Conservation (phyloP, 2,113 vertebrate species). For the Pterophyllum scalare region DNA sequence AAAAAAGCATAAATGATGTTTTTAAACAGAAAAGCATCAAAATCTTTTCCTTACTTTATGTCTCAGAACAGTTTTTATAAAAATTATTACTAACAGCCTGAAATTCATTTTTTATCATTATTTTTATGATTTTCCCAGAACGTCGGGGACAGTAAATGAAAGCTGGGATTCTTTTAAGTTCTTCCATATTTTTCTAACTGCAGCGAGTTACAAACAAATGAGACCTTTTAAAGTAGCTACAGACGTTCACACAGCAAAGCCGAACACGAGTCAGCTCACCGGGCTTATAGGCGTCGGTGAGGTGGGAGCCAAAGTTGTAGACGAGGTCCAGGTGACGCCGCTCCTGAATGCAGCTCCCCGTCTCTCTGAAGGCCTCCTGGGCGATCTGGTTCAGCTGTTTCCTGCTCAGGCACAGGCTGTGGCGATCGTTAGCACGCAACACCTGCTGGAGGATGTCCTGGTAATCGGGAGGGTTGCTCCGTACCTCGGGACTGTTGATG, state of each 20-base stretch:
- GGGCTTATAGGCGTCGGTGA: slow-evolving; percentile 86
- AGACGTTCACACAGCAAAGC: too few species aligned
- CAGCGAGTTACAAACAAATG: too few species aligned
- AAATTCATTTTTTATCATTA: too few species aligned
- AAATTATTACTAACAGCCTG: too few species aligned
- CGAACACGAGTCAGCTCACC: slow-evolving; percentile 73
- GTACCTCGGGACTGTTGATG: slow-evolving; percentile 85
- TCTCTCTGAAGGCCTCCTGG: slow-evolving; percentile 89
- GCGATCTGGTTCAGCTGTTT: slow-evolving; percentile 86
- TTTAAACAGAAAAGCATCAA: background rate
- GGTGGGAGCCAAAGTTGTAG: slow-evolving; percentile 92
- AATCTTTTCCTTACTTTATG: too few species aligned
- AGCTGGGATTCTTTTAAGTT: too few species aligned
- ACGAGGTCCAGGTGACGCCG: slow-evolving; percentile 88
- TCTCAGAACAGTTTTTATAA: too few species aligned
- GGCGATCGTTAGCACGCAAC: slow-evolving; percentile 79
- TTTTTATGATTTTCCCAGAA: too few species aligned
- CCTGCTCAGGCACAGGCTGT: slow-evolving; percentile 80
- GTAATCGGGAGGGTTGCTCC: slow-evolving; percentile 87
- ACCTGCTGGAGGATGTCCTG: slow-evolving; percentile 86
- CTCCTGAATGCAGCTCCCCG: slow-evolving; percentile 86
- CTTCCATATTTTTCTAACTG: too few species aligned
- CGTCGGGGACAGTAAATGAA: too few species aligned
- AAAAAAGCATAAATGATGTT: too few species aligned
- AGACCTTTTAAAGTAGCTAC: too few species aligned